Percentiles rank a stretch among this genome's conserved stretches.
These are phyloP conservation scores for Vanessa tameamea DNA, from an alignment of 1,140 invertebrate genomes.

Conservation along the genomic window DNA sequence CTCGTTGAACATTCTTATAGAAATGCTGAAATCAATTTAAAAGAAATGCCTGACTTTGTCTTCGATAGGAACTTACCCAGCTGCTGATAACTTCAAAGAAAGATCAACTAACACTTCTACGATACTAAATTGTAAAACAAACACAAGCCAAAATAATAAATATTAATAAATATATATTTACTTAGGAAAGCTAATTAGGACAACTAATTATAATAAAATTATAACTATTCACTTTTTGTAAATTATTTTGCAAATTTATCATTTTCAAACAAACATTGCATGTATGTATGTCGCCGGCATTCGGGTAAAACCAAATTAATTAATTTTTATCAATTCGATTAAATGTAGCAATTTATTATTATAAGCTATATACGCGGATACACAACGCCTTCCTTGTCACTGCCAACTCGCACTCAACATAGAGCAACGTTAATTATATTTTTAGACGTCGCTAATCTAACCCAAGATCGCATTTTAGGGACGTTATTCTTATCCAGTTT, in stretches of 20 bases:
- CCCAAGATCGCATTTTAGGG: too few relatives aligned
- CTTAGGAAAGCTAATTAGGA: background rate
- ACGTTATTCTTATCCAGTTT: too few relatives aligned
- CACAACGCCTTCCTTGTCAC: too few relatives aligned
- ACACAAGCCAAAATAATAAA: constrained; percentile 3
- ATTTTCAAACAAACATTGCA: background rate
- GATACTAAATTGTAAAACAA: constrained; percentile 3
- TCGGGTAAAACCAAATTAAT: background rate
- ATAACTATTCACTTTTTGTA: background rate
- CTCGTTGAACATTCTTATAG: background rate
- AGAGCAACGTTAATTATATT: too few relatives aligned
- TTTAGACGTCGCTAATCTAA: too few relatives aligned
- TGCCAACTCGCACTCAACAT: too few relatives aligned
- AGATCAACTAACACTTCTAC: background rate
- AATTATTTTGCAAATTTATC: background rate
- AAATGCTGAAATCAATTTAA: background rate
- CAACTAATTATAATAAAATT: background rate
- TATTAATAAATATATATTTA: background rate
- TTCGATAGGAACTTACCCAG: background rate
- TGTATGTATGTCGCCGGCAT: background rate
- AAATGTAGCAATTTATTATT: too few relatives aligned
- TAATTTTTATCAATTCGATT: background rate
- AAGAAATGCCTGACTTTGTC: background rate
- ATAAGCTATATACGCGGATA: too few relatives aligned
- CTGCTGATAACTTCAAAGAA: background rate